phyloP scores from a whole-genome alignment of 2,797 vertebrate species.

The Notoglanidium macrostoma region DNA sequence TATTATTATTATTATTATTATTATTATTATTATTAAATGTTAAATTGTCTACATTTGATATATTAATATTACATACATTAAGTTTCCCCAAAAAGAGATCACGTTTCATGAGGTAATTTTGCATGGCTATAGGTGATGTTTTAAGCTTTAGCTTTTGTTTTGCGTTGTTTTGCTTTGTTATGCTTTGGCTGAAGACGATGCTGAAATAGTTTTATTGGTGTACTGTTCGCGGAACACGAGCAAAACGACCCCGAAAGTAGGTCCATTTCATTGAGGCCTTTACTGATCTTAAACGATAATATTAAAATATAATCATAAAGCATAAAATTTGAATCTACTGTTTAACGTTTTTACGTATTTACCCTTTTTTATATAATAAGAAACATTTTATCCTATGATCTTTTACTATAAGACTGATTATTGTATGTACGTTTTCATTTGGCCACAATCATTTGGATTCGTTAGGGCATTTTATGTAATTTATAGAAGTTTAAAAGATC shows the following conservation, averaged over 20 bases:
- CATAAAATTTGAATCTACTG: no score
- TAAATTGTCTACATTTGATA: not conserved
- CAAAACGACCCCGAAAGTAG: not conserved
- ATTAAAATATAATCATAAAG: not conserved
- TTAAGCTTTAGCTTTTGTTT: not conserved
- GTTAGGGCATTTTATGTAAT: not conserved
- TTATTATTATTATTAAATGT: not conserved
- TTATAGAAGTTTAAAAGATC: not conserved
- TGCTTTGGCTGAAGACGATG: not conserved
- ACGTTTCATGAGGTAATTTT: not conserved
- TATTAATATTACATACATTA: no score
- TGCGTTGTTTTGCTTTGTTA: no score
- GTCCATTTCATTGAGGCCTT: not conserved
- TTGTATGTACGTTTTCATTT: not conserved
- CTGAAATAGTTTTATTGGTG: not conserved
- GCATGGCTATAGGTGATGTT: not conserved
- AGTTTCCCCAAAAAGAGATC: not conserved
- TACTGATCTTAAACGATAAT: not conserved
- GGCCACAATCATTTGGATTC: not conserved
- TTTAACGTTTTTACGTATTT: not conserved
- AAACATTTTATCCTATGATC: not conserved
- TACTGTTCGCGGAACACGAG: not conserved
- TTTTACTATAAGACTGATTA: not conserved
- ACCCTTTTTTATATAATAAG: not conserved
- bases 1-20: not conserved